Conservation (phyloP, 2,797 vertebrate species). For the Lepus oiostolus region DNA sequence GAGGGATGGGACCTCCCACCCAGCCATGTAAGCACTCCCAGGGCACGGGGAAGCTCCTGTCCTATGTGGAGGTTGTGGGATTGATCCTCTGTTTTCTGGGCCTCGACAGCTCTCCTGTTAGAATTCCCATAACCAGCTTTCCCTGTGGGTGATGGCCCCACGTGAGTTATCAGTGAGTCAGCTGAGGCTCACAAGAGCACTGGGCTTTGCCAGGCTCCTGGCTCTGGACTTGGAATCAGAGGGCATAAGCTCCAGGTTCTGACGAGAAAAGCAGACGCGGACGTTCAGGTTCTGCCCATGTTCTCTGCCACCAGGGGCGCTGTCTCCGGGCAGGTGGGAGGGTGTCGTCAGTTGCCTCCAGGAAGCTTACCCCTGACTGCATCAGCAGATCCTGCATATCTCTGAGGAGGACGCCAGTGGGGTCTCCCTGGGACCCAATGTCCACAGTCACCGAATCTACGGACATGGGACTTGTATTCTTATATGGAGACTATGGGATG, state of each 20-base stretch:
- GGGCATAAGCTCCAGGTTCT: not conserved
- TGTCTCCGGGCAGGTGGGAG: not conserved
- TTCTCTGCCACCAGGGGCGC: not conserved
- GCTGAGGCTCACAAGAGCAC: not conserved
- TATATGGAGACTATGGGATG: not conserved
- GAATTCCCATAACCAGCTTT: no score
- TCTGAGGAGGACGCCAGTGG: not conserved
- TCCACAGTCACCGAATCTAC: not conserved
- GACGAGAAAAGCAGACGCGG: not conserved
- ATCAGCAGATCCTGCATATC: not conserved
- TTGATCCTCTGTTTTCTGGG: not conserved
- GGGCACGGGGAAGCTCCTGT: not conserved
- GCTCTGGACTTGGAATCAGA: not conserved
- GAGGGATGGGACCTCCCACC: constrained; percentile 32
- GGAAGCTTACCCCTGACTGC: not conserved
- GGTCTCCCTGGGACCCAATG: no score
- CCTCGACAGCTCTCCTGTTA: not conserved
- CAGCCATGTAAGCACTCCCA: constrained; percentile 65
- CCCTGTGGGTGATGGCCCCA: not conserved
- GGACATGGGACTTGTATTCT: not conserved
- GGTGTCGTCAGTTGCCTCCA: not conserved
- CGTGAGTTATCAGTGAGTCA: not conserved
- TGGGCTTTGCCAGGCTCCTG: not conserved
- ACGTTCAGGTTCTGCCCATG: not conserved
- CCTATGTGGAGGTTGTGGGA: not conserved